phyloP scores from a whole-genome alignment of 92 coral and sea anemone species.

The Paragorgia papillata region DNA sequence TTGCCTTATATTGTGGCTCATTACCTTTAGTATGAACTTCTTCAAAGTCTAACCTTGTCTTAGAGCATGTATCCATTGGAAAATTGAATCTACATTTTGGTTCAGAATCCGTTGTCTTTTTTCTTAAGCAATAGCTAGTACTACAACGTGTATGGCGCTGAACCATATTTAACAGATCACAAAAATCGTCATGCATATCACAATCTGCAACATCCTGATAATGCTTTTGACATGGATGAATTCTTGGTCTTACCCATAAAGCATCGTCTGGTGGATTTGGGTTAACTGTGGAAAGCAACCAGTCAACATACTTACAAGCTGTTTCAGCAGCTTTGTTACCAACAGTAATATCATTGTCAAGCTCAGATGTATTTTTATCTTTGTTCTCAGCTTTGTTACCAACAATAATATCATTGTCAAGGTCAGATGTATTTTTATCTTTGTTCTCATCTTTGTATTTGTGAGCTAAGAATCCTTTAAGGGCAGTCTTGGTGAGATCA shows the following conservation, averaged over 20 bases:
- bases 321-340: slow-evolving; percentile 65
- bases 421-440: slow-evolving; percentile 49
- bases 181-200: slow-evolving; percentile 62
- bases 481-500: slow-evolving; percentile 67
- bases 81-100: slow-evolving; percentile 73
- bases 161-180: slow-evolving; percentile 71
- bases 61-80: slow-evolving; percentile 64
- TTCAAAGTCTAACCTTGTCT: slow-evolving; percentile 72
- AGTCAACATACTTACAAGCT: slow-evolving; percentile 76
- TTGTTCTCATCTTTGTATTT: slow-evolving; percentile 67
- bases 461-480: slow-evolving; percentile 75
- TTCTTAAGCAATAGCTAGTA: slow-evolving; percentile 71
- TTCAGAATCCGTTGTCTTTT: slow-evolving; percentile 60
- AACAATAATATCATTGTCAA: slow-evolving; percentile 64
- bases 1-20: slow-evolving; percentile 65
- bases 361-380: too few relatives aligned
- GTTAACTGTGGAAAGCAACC: slow-evolving; percentile 73
- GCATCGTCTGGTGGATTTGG: slow-evolving; percentile 73
- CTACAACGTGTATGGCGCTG: slow-evolving; percentile 80
- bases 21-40: slow-evolving; percentile 63
- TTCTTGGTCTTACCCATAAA: slow-evolving; percentile 62
- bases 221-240: slow-evolving; percentile 67
- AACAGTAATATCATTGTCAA: slow-evolving; percentile 66
- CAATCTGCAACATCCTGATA: slow-evolving; percentile 68
- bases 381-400: slow-evolving; percentile 69